Conservation (phyloP, 1,140 invertebrate species). For the Antheraea pernyi region DNA sequence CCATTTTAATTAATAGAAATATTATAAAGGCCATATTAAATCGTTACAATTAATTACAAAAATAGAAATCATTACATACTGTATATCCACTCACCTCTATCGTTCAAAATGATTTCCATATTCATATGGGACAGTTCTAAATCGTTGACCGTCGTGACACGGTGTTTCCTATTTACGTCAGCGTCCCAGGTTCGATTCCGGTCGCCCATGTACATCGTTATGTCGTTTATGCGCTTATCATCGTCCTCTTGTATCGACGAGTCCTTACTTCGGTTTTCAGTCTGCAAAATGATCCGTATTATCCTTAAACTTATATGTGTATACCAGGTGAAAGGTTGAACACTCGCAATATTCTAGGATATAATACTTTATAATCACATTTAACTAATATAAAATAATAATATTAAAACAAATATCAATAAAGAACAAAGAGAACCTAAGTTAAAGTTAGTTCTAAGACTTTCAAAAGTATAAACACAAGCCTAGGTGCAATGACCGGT, state of each 20-base stretch:
- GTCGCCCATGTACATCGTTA: conserved; percentile 28
- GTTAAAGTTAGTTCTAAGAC: too few species aligned
- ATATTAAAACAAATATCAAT: too few species aligned
- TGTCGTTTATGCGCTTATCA: conserved; percentile 11
- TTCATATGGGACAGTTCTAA: conserved; percentile 44
- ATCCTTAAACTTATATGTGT: background rate
- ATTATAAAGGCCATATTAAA: too few species aligned
- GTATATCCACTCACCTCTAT: conserved; percentile 41
- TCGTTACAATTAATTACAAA: background rate
- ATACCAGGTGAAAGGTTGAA: too few species aligned
- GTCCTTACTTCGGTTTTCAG: conserved; percentile 36
- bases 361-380: too few species aligned
- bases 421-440: too few species aligned
- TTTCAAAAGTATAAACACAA: too few species aligned
- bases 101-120: conserved; percentile 54
- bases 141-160: conserved; percentile 38
- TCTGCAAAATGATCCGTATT: conserved; percentile 3
- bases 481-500: too few species aligned
- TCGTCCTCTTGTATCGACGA: conserved; percentile 45
- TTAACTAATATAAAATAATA: too few species aligned
- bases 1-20: too few species aligned
- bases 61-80: too few species aligned
- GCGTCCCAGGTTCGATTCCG: conserved; percentile 45
- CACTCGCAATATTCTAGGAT: too few species aligned
- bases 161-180: conserved; percentile 31